Evolutionary conservation across 2,797 vertebrate genomes (phyloP), one percentile per base, ranked within the genome.

Genomic region (Sebastes kiyomatsui): DNA sequence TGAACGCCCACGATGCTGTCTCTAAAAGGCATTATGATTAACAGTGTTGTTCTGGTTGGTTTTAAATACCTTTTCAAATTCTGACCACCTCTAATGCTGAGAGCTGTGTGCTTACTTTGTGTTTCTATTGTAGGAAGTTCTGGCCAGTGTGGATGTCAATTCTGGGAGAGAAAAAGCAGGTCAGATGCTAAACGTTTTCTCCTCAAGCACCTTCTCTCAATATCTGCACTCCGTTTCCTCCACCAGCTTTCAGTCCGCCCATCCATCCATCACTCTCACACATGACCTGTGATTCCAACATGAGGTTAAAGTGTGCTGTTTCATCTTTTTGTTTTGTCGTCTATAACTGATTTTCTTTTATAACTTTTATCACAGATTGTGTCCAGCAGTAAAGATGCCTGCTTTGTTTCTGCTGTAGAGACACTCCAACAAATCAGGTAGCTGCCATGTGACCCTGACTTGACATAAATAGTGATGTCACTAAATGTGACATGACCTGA

Each of bases 391-490:
- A 98, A 97, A 94, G 97, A 99, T 1, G 95, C 95, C 85, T 99
- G 97, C 86, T 99, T 97, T 92, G 95, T 97, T 67, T 97, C 97
- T 35, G 97, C 98, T 49, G 96, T 99, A 23, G 98, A 99, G 90
- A 97, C 97, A 25, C 96, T 99, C 55, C 98, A 99, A 77, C 98
- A 99, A 91, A 99, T 99, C 95, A 99, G 98, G 98, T 99, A 96
- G 18, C 38, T 72, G 49, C 38, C 13, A 1, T 30, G 46, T 70
- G 18, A 67, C 42, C 22, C 16, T 33, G 28, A 33, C 7, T 14
- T 25, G 4, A 46, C 60, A 27, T 16, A 10, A 52, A 16, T 14
- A 38, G n/a, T 20, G 1, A 52, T 52, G 1, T 23, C 7, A 49
- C 32, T 52, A 6, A 66, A 56, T 46, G 11, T 64, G 61, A 62